These are phyloP conservation scores for Eudorcas thomsonii DNA, from an alignment of 2,113 vertebrate species.

Conservation along the genomic window DNA sequence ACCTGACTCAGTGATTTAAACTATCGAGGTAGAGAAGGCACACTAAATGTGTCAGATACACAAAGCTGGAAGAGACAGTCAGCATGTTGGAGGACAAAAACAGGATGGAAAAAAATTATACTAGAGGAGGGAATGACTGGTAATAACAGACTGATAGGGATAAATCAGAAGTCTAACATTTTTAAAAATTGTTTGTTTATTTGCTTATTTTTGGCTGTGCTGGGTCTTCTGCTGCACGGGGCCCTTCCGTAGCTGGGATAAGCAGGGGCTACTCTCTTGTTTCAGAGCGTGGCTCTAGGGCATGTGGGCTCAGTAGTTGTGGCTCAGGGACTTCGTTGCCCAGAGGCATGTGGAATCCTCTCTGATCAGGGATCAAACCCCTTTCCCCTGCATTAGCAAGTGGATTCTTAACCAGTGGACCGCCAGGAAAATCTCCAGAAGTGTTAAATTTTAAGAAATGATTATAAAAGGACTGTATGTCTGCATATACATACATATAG, in stretches of 20 bases:
- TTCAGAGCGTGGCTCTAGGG: background rate
- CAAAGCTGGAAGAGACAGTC: background rate
- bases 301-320: background rate
- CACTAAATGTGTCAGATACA: background rate
- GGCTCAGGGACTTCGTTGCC: background rate
- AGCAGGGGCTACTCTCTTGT: background rate
- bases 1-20: background rate
- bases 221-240: background rate
- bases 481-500: background rate
- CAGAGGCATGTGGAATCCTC: background rate
- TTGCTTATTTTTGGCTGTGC: background rate
- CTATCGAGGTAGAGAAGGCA: background rate
- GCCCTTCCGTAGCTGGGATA: background rate
- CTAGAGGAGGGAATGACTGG: background rate
- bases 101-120: background rate
- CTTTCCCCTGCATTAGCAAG: background rate
- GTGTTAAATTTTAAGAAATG: background rate
- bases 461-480: background rate
- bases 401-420: background rate
- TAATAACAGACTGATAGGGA: background rate
- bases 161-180: background rate
- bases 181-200: fast-evolving
- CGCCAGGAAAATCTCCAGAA: background rate
- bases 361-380: background rate
- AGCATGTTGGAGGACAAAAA: background rate